Evolutionary conservation across 1,140 invertebrate species (phyloP).

Genomic region (Ruditapes philippinarum): DNA sequence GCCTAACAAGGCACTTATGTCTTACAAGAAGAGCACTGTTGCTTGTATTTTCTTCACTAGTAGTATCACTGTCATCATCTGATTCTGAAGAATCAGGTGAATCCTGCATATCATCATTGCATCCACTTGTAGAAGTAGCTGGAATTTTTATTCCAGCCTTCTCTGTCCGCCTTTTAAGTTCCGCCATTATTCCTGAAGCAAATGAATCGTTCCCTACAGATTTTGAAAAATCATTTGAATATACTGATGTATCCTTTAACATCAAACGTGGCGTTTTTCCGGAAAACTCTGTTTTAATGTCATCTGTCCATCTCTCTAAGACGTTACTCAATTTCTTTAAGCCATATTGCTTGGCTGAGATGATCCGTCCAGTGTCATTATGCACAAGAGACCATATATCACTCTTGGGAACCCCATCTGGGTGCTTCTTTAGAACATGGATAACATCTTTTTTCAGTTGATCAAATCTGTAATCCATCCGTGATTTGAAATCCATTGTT

Average conservation of each 20-base stretch:
- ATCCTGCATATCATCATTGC: background rate
- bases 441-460: slow-evolving; percentile 42
- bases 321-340: background rate
- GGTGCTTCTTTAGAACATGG: slow-evolving; percentile 16
- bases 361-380: slow-evolving; percentile 3
- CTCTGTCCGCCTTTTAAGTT: background rate
- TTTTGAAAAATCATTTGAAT: background rate
- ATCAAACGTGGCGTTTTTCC: background rate
- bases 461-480: background rate
- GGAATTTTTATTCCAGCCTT: background rate
- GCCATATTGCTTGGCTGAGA: slow-evolving; percentile 28
- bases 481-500: too few relatives aligned
- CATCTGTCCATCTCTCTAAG: slow-evolving; percentile 27
- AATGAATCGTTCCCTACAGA: background rate
- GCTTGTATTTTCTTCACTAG: background rate
- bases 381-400: background rate
- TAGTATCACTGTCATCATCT: background rate
- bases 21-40: background rate
- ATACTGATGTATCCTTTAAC: background rate
- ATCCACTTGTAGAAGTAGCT: background rate
- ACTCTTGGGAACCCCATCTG: background rate
- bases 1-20: background rate
- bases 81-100: background rate
- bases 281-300: background rate
- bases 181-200: background rate